Conservation (phyloP, 2,113 vertebrate species). For the Chaetura pelagica region DNA sequence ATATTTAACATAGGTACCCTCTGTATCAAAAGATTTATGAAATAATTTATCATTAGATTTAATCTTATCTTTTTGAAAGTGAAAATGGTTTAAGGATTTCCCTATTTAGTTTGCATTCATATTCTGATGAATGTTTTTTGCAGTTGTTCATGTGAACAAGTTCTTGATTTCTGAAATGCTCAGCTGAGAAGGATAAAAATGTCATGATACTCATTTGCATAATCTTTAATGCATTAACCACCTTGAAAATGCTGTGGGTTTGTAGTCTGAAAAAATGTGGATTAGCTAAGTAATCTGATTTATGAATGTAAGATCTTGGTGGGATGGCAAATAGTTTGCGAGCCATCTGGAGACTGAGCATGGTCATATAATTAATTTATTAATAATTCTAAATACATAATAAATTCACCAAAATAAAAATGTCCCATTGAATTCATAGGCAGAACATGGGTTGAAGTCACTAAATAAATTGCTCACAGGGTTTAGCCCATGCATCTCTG, state of each 20-base stretch:
- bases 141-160: conserved; percentile 25
- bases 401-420: conserved; percentile 38
- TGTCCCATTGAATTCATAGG: conserved; percentile 1
- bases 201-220: conserved; percentile 18
- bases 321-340: background rate
- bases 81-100: conserved; percentile 10
- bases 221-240: conserved; percentile 27
- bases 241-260: conserved; percentile 24
- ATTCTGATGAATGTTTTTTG: conserved; percentile 29
- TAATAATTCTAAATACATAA: conserved; percentile 19
- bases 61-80: background rate
- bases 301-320: background rate
- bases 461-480: background rate
- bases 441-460: background rate
- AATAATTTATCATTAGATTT: background rate
- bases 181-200: conserved; percentile 49
- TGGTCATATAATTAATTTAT: background rate
- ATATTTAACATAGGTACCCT: background rate
- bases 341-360: background rate
- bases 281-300: conserved; percentile 25
- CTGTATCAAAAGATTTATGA: background rate
- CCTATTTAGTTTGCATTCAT: conserved; percentile 19
- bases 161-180: background rate
- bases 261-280: background rate
- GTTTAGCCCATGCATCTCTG: background rate